These are phyloP conservation scores for Chironomus striatipennis DNA, from an alignment of 1,140 invertebrate species.

Conservation along the genomic window DNA sequence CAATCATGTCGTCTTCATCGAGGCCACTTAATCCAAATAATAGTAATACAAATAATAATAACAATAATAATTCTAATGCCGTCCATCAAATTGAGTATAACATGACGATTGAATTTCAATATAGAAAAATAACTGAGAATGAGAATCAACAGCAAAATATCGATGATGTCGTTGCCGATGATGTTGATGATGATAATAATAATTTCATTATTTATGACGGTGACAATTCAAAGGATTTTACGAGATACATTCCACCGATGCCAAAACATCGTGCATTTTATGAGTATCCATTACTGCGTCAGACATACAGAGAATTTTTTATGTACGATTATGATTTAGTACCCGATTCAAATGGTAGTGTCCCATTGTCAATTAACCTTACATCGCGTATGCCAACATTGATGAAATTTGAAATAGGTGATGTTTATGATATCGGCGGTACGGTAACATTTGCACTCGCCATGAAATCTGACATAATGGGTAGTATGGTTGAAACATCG, in stretches of 20 bases:
- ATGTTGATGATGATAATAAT: slow-evolving; percentile 30
- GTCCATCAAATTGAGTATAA: slow-evolving; percentile 19
- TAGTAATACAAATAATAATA: too few species aligned
- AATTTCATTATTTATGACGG: neutral
- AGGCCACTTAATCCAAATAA: neutral
- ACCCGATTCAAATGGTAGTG: slow-evolving; percentile 46
- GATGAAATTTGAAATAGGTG: slow-evolving; percentile 53
- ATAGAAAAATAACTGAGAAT: slow-evolving; percentile 27
- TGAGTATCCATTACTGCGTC: slow-evolving; percentile 47
- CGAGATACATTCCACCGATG: slow-evolving; percentile 30
- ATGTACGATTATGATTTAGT: slow-evolving; percentile 59
- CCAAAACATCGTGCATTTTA: slow-evolving; percentile 37
- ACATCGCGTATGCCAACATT: slow-evolving; percentile 48
- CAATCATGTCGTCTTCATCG: neutral
- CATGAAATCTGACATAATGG: slow-evolving; percentile 46
- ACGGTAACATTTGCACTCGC: slow-evolving; percentile 55
- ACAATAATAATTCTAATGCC: neutral
- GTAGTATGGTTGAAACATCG: slow-evolving; percentile 33
- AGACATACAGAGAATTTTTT: slow-evolving; percentile 59
- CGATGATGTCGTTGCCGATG: slow-evolving; percentile 28
- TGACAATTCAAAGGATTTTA: slow-evolving; percentile 30
- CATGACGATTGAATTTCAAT: slow-evolving; percentile 25
- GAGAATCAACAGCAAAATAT: slow-evolving; percentile 26
- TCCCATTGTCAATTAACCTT: slow-evolving; percentile 53
- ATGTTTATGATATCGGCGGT: slow-evolving; percentile 61